These are phyloP conservation scores for Chelon labrosus DNA, from an alignment of 2,797 vertebrate genomes.

Conservation along the genomic window DNA sequence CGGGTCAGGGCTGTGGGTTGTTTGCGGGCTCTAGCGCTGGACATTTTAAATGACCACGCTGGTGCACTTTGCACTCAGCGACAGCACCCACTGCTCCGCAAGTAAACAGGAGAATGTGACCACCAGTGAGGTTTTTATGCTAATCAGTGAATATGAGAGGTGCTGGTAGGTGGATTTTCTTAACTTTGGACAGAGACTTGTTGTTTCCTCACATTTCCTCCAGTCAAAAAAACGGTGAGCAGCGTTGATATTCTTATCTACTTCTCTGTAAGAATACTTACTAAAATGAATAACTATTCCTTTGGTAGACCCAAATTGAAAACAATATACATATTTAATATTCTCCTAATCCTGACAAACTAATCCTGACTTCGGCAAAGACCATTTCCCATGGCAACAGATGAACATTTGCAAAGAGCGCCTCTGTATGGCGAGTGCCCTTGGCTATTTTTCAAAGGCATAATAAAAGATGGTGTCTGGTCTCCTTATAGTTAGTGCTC, in stretches of 20 bases:
- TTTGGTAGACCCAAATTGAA: background rate
- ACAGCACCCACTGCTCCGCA: background rate
- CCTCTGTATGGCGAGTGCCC: too few species aligned
- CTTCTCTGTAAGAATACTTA: background rate
- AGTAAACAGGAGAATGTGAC: too few species aligned
- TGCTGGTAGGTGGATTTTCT: too few species aligned
- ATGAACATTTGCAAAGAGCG: conserved; percentile 22
- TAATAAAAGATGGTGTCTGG: conserved; percentile 52
- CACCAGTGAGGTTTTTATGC: too few species aligned
- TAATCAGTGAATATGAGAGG: too few species aligned
- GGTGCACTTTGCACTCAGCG: background rate
- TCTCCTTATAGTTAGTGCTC: conserved; percentile 51
- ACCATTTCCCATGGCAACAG: conserved; percentile 9
- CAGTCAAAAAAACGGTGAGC: background rate
- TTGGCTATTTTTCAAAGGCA: too few species aligned
- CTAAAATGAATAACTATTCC: background rate
- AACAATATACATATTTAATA: background rate
- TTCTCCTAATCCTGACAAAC: background rate
- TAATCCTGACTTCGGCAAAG: conserved; percentile 1
- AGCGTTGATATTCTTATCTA: background rate
- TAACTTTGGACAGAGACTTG: too few species aligned
- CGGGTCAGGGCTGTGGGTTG: conserved; percentile 30
- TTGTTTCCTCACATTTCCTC: background rate
- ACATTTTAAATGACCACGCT: conserved; percentile 23
- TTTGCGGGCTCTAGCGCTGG: conserved; percentile 27